Percentiles rank a stretch among this genome's conserved stretches.
Conservation (phyloP, 1,140 invertebrate species). For the Epicauta chinensis region DNA sequence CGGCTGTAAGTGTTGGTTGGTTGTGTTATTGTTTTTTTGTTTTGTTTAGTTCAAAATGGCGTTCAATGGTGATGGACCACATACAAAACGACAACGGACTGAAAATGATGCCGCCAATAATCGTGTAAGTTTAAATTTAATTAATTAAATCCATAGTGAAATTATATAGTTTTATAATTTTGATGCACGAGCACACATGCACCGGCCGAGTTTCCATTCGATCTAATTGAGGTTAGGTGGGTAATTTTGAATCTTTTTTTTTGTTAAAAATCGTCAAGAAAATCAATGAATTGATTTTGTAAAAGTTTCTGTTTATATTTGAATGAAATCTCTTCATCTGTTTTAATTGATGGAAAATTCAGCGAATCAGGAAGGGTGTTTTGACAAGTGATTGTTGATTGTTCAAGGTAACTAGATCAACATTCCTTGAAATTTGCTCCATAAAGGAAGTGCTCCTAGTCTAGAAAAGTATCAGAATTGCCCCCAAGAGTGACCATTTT, state of each 20-base stretch:
- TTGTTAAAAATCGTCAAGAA: no score
- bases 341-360: no score
- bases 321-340: no score
- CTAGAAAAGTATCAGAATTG: no score
- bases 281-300: no score
- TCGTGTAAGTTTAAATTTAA: slow-evolving; percentile 40
- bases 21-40: slow-evolving; percentile 8
- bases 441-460: no score
- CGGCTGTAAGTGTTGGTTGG: slow-evolving; percentile 24
- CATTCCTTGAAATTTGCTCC: not conserved
- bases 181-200: no score
- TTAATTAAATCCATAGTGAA: not conserved
- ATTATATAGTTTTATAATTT: no score
- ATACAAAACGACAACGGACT: slow-evolving; percentile 45
- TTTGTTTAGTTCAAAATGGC: slow-evolving; percentile 45
- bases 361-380: not conserved
- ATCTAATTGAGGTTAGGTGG: no score
- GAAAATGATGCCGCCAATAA: slow-evolving; percentile 44
- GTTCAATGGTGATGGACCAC: slow-evolving; percentile 48
- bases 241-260: not conserved
- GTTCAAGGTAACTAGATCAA: slow-evolving; percentile 1
- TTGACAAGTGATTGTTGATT: not conserved
- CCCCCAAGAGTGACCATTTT: no score
- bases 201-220: no score
- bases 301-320: no score